Conservation (phyloP, 1,140 invertebrate genomes). For the Sinella curviseta region DNA sequence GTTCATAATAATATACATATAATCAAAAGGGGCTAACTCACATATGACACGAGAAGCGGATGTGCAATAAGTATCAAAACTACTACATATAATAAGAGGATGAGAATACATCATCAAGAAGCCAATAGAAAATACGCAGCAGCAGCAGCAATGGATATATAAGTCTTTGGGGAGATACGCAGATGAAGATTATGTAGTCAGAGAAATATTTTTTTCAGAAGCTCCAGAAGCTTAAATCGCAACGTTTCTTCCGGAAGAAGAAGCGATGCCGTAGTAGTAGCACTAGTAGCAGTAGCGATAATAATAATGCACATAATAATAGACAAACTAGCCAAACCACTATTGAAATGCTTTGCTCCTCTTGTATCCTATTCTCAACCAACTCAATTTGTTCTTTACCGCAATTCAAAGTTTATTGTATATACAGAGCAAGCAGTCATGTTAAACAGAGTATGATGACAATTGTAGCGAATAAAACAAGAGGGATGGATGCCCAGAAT, state of each 20-base stretch:
- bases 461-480: slow-evolving; percentile 14
- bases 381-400: neutral
- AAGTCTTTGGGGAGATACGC: no score
- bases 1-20: slow-evolving; percentile 16
- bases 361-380: neutral
- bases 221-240: no score
- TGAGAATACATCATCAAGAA: neutral
- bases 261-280: no score
- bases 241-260: no score
- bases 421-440: neutral
- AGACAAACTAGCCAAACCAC: neutral
- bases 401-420: neutral
- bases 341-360: neutral
- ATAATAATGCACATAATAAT: neutral
- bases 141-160: no score
- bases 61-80: neutral
- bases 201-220: no score
- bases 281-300: neutral
- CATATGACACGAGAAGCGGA: neutral
- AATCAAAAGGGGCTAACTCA: slow-evolving; percentile 3
- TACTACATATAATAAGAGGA: neutral
- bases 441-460: neutral
- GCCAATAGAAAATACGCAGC: neutral
- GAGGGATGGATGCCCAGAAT: neutral
- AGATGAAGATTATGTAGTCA: no score